Base-by-base conservation (phyloP, 2,797 vertebrate species). In the Oreortyx pictus region DNA sequence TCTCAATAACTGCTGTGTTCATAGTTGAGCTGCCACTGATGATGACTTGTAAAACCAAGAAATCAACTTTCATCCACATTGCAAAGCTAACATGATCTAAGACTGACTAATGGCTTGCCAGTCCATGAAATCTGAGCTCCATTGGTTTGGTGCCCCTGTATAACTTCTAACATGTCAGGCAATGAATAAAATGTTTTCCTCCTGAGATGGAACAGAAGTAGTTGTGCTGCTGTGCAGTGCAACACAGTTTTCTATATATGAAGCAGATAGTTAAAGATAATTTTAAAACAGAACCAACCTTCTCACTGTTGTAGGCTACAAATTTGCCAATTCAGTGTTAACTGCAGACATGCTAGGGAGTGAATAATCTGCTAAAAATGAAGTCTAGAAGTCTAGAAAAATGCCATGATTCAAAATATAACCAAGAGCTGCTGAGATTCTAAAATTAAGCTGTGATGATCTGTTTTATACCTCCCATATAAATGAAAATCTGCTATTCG, bases 171-270 rank as follows among this genome's bases (percentile, higher is more conserved):
- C 89, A 72, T 77, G 18, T 35, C 24, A 73, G n/a, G 65, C 68
- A 82, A 88, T 87, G 86, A 97, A 96, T 95, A 90, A 94, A 96
- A 90, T 77, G 47, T 70, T 9, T 71, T 60, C 25, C 9, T 52
- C 6, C 46, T 90, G 84, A 76, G 78, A 57, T n/a, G 52, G 79
- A 68, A 1, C 61, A 68, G 67, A 24, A 60, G 71, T 80, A 29
- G 49, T 56, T 89, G 60, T 77, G 88, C 71, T 87, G 27, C 84
- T 83, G 47, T 81, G 77, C 83, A 81, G 82, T 1, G 7, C 59
- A 49, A 46, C 8, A 3, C 56, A 93, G 52, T 33, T 86, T 71
- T 62, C 64, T 82, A 14, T 64, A 41, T 37, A n/a, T 39, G 31
- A 93, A 84, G 61, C 76, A 92, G 59, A 73, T 81, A 77, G 62